Percentiles rank a stretch among this genome's conserved stretches.
These are phyloP conservation scores for Labrus mixtus DNA, from an alignment of 2,113 vertebrate species.

Conservation along the genomic window DNA sequence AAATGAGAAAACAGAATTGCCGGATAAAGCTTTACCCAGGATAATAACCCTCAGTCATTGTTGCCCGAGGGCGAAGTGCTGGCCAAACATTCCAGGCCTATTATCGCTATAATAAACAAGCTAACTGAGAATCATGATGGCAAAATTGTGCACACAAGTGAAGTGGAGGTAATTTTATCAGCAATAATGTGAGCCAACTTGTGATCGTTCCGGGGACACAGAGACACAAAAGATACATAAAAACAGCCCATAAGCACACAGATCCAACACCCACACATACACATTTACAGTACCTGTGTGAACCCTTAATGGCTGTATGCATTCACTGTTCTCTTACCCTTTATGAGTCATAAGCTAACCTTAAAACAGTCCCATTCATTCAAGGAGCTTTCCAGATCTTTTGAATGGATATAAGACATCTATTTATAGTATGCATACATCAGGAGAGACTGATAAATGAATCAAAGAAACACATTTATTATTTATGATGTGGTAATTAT, in stretches of 20 bases:
- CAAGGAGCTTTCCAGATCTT: not conserved
- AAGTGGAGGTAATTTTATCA: conserved; percentile 25
- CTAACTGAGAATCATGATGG: conserved; percentile 28
- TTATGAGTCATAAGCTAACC: not conserved
- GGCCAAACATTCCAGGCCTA: conserved; percentile 25
- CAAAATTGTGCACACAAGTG: not conserved
- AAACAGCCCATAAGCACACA: not conserved
- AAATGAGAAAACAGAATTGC: conserved; percentile 6
- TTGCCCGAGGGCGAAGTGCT: conserved; percentile 28
- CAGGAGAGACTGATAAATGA: too few species aligned
- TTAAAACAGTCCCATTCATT: not conserved
- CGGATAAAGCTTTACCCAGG: conserved; percentile 11
- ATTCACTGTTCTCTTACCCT: not conserved
- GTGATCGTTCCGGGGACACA: conserved; percentile 16
- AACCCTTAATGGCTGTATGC: not conserved
- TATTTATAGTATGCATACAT: not conserved
- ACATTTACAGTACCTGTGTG: not conserved
- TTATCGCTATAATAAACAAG: conserved; percentile 45
- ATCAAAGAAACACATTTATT: too few species aligned
- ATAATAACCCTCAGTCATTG: conserved; percentile 30
- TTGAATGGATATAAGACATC: not conserved
- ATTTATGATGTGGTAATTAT: too few species aligned
- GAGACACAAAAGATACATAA: conserved; percentile 16
- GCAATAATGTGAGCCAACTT: conserved; percentile 22
- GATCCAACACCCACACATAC: not conserved